phyloP scores from a whole-genome alignment of 2,797 vertebrate species.

The Enteromius afrohamiltoni region DNA sequence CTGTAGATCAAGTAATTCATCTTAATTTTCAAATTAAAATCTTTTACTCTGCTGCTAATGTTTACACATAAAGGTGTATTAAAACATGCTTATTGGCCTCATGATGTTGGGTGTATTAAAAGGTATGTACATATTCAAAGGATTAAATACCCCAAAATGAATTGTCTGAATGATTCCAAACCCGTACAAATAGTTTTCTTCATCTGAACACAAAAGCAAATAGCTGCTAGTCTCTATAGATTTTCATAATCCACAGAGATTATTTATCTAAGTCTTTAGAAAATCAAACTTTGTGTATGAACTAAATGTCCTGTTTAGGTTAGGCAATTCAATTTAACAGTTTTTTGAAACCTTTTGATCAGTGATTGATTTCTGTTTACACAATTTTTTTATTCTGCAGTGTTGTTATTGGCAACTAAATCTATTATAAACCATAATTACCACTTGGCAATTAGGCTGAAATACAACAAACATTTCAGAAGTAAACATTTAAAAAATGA shows the following conservation, averaged over 20 bases:
- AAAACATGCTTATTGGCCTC: background rate
- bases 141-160: background rate
- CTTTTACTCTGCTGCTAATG: background rate
- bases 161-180: background rate
- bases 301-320: background rate
- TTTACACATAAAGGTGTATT: background rate
- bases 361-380: background rate
- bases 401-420: background rate
- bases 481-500: background rate
- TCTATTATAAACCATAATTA: background rate
- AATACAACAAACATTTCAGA: background rate
- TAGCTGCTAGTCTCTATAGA: background rate
- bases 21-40: background rate
- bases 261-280: background rate
- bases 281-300: background rate
- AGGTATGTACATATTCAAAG: background rate
- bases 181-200: background rate
- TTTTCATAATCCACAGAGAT: background rate
- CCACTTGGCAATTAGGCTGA: background rate
- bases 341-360: background rate
- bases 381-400: background rate
- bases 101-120: background rate
- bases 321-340: background rate
- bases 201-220: background rate
- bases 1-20: background rate